A percentile compares a stretch with the other conserved stretches of the same genome.
These are phyloP conservation scores for Xestobium rufovillosum DNA, from an alignment of 2,888 invertebrate species.

Conservation along the genomic window DNA sequence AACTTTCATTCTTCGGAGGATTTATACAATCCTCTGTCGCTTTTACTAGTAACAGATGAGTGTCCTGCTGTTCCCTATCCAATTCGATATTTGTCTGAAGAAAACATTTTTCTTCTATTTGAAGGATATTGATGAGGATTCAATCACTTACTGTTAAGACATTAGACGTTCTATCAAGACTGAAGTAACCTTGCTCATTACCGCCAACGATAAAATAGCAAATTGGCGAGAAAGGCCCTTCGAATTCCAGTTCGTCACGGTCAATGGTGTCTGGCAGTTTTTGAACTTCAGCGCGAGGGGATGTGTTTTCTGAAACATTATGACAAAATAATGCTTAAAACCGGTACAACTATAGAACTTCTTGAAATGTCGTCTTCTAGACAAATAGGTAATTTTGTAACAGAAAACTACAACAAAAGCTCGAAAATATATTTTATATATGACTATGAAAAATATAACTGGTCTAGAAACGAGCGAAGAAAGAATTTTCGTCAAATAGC, in stretches of 20 bases:
- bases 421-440: too few relatives aligned
- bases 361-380: too few relatives aligned
- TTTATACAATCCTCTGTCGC: slow-evolving; percentile 77
- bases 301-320: slow-evolving; percentile 48
- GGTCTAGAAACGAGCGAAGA: too few relatives aligned
- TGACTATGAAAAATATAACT: too few relatives aligned
- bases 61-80: slow-evolving; percentile 65
- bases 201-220: slow-evolving; percentile 90
- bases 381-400: too few relatives aligned
- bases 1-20: slow-evolving; percentile 50
- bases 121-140: slow-evolving; percentile 6
- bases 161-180: slow-evolving; percentile 65
- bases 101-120: slow-evolving; percentile 4
- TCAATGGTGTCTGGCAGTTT: slow-evolving; percentile 76
- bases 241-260: slow-evolving; percentile 77
- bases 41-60: slow-evolving; percentile 64
- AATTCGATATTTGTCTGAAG: slow-evolving; percentile 52
- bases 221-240: slow-evolving; percentile 68
- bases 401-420: too few relatives aligned
- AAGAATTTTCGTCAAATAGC: too few relatives aligned
- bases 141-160: slow-evolving; percentile 50
- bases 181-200: slow-evolving; percentile 65
- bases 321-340: slow-evolving; percentile 1
- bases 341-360: too few relatives aligned
- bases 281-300: slow-evolving; percentile 57